Conservation (phyloP, 64 coral and sea anemone species). For the Acropora yongei region DNA sequence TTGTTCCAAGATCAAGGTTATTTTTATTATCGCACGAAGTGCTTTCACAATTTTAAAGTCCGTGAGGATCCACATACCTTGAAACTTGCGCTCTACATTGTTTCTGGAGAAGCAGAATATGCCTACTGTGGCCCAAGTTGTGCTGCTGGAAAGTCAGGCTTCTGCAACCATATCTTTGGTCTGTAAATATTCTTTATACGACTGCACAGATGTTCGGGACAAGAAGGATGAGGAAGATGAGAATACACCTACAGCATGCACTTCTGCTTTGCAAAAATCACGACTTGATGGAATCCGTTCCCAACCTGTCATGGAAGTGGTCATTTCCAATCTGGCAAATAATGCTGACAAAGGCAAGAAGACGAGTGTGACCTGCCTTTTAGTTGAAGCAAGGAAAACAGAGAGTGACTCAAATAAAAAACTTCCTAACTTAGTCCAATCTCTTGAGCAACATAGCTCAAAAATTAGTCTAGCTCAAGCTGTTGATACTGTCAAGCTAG, state of each 20-base stretch:
- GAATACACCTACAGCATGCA: constrained; percentile 54
- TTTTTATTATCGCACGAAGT: too few relatives aligned
- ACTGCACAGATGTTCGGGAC: constrained; percentile 66
- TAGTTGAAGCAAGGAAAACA: constrained; percentile 60
- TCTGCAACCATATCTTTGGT: constrained; percentile 39
- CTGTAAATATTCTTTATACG: constrained; percentile 69
- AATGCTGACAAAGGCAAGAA: constrained; percentile 49
- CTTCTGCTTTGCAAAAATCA: constrained; percentile 73
- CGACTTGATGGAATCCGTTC: constrained; percentile 52
- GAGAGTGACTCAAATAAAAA: not conserved
- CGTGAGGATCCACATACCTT: too few relatives aligned
- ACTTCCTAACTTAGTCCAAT: constrained; percentile 41
- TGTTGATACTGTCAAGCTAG: constrained; percentile 11
- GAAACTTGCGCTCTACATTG: too few relatives aligned
- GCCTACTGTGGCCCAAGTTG: too few relatives aligned
- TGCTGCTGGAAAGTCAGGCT: too few relatives aligned
- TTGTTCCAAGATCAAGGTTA: too few relatives aligned
- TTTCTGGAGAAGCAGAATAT: too few relatives aligned
- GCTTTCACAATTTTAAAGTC: too few relatives aligned
- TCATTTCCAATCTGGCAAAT: constrained; percentile 51
- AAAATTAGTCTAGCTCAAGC: constrained; percentile 56
- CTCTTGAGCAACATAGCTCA: constrained; percentile 54
- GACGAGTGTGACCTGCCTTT: constrained; percentile 49
- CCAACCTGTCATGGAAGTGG: constrained; percentile 76
- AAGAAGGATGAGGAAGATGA: constrained; percentile 78